Base-by-base conservation (phyloP, 2,113 vertebrate genomes). In the Nestor notabilis region DNA sequence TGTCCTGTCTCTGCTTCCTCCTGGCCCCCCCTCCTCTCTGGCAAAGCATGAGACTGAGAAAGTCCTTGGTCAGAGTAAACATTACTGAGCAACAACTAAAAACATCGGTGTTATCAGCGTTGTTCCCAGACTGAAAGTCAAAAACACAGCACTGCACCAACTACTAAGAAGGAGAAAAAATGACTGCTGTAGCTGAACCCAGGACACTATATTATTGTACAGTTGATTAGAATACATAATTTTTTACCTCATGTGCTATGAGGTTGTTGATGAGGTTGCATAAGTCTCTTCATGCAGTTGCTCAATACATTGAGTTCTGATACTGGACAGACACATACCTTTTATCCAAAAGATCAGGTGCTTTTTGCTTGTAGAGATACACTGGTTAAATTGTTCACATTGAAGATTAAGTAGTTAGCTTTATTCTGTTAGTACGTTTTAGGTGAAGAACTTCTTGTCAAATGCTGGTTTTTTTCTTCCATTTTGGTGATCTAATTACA, bases 251-350 rank as follows among this genome's bases (percentile, higher is more conserved):
- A 11, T 21, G n/a, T 58, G 31, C 33, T 49, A 23, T 66, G 19
- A 82, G 33, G 7, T 88, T 90, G 63, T 82, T 39, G 55, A 63
- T 79, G 55, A 75, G 19, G 19, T 56, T 85, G 43, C 23, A 17
- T 64, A 71, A 88, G 55, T 83, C 23, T 75, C 20, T 87, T 58
- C 65, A 25, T 27, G 20, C 13, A 33, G 23, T 41, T 78, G 11
- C 25, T 37, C 11, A 33, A 5, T 66, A 39, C 7, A 6, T 24
- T 58, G 37, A 71, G n/a, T 60, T 37, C 69, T 78, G 37, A 31
- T 4, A 17, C 13, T 46, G 31, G 41, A 24, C 1, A 1, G 7
- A 35, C 9, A 28, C 2, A 2, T 11, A 13, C 41, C 12, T 95
- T 78, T 78, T 66, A 77, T 20, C 6, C 50, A 39, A 84, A 81